Percentiles rank a stretch among this genome's conserved stretches.
Evolutionary conservation across 2,113 vertebrate species (phyloP).

Genomic region (Mustela lutreola): DNA sequence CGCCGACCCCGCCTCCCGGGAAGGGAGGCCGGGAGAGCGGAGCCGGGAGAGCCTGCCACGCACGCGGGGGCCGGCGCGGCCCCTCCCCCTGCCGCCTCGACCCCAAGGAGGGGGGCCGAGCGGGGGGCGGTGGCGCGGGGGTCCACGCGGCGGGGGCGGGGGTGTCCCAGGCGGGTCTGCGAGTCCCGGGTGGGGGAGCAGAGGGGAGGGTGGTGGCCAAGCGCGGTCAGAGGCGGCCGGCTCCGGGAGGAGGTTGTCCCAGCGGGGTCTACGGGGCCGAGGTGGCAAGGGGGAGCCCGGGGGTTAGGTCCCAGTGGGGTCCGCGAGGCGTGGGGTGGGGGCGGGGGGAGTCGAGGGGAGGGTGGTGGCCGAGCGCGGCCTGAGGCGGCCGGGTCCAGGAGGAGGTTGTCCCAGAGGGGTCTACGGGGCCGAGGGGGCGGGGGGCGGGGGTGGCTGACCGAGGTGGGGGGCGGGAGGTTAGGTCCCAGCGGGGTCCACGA

Average conservation of each 20-base stretch:
- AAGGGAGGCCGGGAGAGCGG: constrained; percentile 40
- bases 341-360: neutral
- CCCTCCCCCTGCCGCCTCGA: constrained; percentile 62
- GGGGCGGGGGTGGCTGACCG: neutral
- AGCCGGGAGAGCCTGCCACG: constrained; percentile 75
- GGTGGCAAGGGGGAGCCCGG: neutral
- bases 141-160: rapidly evolving
- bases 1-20: constrained; percentile 78
- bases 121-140: rapidly evolving
- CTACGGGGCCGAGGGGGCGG: neutral
- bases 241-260: neutral
- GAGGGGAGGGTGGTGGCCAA: neutral
- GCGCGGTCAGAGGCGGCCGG: neutral
- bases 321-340: neutral
- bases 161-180: neutral
- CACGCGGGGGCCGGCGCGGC: constrained; percentile 68
- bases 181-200: neutral
- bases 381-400: neutral
- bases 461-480: neutral
- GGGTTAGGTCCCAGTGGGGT: neutral
- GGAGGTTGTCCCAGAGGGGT: neutral
- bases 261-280: neutral
- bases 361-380: no score
- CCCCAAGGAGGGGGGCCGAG: neutral
- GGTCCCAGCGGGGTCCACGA: neutral